These are phyloP conservation scores for Myotis yumanensis DNA, from an alignment of 2,113 vertebrate species.

Conservation along the genomic window DNA sequence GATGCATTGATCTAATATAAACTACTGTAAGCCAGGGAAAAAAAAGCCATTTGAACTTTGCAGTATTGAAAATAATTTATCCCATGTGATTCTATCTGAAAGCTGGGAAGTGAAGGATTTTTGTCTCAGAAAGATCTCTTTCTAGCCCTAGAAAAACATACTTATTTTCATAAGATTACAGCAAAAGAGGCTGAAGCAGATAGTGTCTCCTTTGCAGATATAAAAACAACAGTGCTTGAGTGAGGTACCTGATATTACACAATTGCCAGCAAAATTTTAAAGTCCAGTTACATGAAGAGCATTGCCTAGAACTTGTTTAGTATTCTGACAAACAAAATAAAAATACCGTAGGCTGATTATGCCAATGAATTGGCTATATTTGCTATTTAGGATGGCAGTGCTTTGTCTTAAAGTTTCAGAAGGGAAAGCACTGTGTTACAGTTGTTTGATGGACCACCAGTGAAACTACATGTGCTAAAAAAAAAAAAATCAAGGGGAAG, in stretches of 20 bases:
- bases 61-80: conserved; percentile 37
- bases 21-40: background rate
- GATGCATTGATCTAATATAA: background rate
- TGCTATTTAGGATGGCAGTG: background rate
- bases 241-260: background rate
- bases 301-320: background rate
- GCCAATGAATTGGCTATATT: background rate
- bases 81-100: background rate
- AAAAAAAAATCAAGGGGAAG: conserved; percentile 27
- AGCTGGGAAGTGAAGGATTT: conserved; percentile 8
- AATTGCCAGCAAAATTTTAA: conserved; percentile 28
- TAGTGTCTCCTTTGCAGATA: background rate
- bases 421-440: conserved; percentile 39
- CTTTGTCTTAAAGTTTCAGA: conserved; percentile 49
- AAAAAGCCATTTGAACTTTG: conserved; percentile 32
- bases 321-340: conserved; percentile 44
- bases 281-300: background rate
- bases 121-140: conserved; percentile 15
- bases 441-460: background rate
- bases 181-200: background rate
- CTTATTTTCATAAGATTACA: conserved; percentile 23
- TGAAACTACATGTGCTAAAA: conserved; percentile 22
- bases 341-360: background rate
- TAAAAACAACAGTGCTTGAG: conserved; percentile 9
- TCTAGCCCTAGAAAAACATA: background rate